Evolutionary conservation across 2,113 vertebrate species (phyloP), one percentile per base, ranked within the genome.

Genomic region (Carassius auratus): DNA sequence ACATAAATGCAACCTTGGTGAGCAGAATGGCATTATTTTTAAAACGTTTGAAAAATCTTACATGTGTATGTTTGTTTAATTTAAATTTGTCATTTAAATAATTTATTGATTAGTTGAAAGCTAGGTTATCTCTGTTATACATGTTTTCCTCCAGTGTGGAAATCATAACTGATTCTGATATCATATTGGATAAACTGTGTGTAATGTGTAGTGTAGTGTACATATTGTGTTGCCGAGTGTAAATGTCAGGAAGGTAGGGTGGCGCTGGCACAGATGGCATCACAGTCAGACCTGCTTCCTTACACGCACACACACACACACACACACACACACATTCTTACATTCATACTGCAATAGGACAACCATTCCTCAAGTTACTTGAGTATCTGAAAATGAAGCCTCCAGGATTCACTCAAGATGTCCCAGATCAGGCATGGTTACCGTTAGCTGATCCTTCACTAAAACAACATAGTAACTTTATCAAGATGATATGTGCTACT

Each of bases 191-290:
- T 1, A 55, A 5, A 55, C 52, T 36, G 85, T 76, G 61, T 26
- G 61, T 26, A 36, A 52, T 85, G 55, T 84, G 55, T 45, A 84
- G 55, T 84, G 55, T 45, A 84, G 19, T 13, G 17, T 36, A 30
- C 17, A 12, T 38, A 66, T 42, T 68, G 38, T 52, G 23, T 50
- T 81, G 42, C 42, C 0, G 7, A 14, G 55, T 81, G 71, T 55
- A 88, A 87, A 88, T 91, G 85, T 89, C 87, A 92, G 84, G 79
- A 50, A 81, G 69, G 50, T 33, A 76, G 50, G 57, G 89, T 64
- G 36, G 80, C 76, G 84, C 80, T 88, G 87, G 89, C 89, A 91
- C 91, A 92, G 90, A 91, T 90, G 90, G 85, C 79, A 82, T 88
- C 91, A 85, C 89, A 88, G 86, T 90, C 83, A 88, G 85, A 73